Percentiles rank a stretch among this genome's conserved stretches.
phyloP scores from a whole-genome alignment of 2,888 invertebrate species.

The Phengaris arion region DNA sequence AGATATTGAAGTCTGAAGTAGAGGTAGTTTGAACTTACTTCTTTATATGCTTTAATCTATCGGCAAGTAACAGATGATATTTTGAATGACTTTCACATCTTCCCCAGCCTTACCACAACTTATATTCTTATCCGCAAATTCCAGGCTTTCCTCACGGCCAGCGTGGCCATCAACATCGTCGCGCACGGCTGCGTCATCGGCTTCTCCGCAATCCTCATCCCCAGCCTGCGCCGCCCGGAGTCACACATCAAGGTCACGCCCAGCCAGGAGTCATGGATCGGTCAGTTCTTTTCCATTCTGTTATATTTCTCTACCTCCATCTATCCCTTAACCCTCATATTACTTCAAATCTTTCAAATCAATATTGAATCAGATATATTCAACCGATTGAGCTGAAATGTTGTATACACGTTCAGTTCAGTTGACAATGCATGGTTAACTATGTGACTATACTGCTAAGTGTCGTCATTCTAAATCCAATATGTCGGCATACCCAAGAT shows the following conservation, averaged over 20 bases:
- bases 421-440: no score
- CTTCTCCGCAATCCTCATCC: slow-evolving; percentile 81
- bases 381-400: no score
- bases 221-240: slow-evolving; percentile 71
- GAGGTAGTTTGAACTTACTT: no score
- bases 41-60: no score
- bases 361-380: no score
- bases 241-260: slow-evolving; percentile 66
- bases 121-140: slow-evolving; percentile 15
- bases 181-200: slow-evolving; percentile 75
- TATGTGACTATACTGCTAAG: no score
- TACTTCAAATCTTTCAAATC: background rate
- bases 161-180: slow-evolving; percentile 62
- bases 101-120: background rate
- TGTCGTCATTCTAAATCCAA: no score
- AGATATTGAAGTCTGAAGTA: no score
- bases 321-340: background rate
- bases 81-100: background rate
- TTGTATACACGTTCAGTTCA: no score
- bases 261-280: slow-evolving; percentile 81
- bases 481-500: no score
- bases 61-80: no score
- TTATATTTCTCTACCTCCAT: background rate
- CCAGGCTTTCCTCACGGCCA: slow-evolving; percentile 67
- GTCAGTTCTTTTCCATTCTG: slow-evolving; percentile 44